A percentile compares a stretch with the other conserved stretches of the same genome.
phyloP scores from a whole-genome alignment of 2,113 vertebrate genomes.

The Cavia aperea region DNA sequence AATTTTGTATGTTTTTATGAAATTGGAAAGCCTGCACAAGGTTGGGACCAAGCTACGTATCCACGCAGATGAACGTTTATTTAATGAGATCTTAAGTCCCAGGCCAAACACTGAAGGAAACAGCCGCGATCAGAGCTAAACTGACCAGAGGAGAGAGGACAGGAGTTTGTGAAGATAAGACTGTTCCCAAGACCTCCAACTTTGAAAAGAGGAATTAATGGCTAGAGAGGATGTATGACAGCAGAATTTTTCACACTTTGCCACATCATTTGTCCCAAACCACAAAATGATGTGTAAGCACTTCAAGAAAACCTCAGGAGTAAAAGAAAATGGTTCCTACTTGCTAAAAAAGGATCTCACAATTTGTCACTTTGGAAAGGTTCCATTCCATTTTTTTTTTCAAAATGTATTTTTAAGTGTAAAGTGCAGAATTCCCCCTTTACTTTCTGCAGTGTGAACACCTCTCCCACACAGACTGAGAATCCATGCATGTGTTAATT shows the following conservation, averaged over 20 bases:
- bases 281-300: slow-evolving; percentile 62
- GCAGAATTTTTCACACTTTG: slow-evolving; percentile 59
- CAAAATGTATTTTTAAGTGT: slow-evolving; percentile 47
- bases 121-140: slow-evolving; percentile 48
- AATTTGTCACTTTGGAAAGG: slow-evolving; percentile 64
- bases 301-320: slow-evolving; percentile 56
- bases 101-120: slow-evolving; percentile 49
- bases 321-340: slow-evolving; percentile 51
- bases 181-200: slow-evolving; percentile 61
- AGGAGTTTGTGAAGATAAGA: slow-evolving; percentile 64
- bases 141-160: slow-evolving; percentile 37
- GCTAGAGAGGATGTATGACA: slow-evolving; percentile 52
- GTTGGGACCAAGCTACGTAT: neutral
- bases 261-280: slow-evolving; percentile 52
- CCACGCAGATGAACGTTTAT: neutral
- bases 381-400: slow-evolving; percentile 42
- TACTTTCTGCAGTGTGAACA: neutral
- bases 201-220: slow-evolving; percentile 61
- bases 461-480: neutral
- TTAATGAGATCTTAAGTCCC: slow-evolving; percentile 46
- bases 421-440: slow-evolving; percentile 43
- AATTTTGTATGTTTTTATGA: neutral
- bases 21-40: neutral
- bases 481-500: neutral
- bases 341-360: slow-evolving; percentile 53